Evolutionary conservation across 2,113 vertebrate genomes (phyloP).

Genomic region (Microtus pennsylvanicus): DNA sequence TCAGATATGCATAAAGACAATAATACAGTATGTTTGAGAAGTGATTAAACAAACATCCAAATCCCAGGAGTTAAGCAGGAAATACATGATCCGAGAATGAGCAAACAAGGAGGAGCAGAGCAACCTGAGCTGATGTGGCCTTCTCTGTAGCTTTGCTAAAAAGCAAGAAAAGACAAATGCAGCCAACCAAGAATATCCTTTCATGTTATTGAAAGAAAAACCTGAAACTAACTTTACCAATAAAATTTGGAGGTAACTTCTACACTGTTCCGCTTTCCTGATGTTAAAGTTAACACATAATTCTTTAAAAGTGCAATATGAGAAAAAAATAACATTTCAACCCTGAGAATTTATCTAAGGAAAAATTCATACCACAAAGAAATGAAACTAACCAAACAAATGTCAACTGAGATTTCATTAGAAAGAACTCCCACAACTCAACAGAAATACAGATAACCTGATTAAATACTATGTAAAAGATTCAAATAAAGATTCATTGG

Average conservation of each 20-base stretch:
- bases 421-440: neutral
- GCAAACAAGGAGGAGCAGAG: neutral
- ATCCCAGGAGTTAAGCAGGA: slow-evolving; percentile 30
- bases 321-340: slow-evolving; percentile 41
- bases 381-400: neutral
- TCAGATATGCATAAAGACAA: neutral
- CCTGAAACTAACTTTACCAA: slow-evolving; percentile 42
- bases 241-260: neutral
- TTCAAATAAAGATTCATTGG: neutral
- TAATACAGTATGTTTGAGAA: slow-evolving; percentile 33
- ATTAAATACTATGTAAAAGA: neutral
- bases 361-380: slow-evolving; percentile 1
- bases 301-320: slow-evolving; percentile 40
- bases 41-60: neutral
- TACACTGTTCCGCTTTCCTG: neutral
- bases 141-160: neutral
- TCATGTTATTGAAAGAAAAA: neutral
- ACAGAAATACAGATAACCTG: neutral
- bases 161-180: neutral
- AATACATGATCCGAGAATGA: neutral
- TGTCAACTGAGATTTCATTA: neutral
- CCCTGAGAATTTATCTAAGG: neutral
- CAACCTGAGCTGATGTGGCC: neutral
- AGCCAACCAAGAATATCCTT: neutral
- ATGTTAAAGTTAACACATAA: slow-evolving; percentile 8